Base-by-base conservation (phyloP, 2,888 invertebrate species). In the Oxytorus armatus region DNA sequence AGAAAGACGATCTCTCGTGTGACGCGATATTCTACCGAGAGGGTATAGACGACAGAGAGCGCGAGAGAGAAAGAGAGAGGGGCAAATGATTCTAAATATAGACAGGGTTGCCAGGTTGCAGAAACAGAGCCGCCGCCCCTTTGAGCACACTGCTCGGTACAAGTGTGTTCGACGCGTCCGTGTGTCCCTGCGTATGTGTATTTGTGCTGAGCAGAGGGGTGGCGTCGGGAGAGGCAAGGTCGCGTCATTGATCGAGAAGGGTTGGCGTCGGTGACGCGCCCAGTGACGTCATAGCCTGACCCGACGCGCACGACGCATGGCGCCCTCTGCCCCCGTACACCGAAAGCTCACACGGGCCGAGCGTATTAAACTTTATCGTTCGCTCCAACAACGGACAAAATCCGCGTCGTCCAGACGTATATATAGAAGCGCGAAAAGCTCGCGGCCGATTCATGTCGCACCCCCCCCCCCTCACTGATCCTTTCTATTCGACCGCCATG, bases 51-150 rank as follows among this genome's bases (percentile, higher is more conserved):
- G 82, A 72, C 86, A 78, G 81, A 72, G n/a, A n/a, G n/a, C n/a
- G n/a, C n/a, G n/a, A n/a, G n/a, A n/a, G n/a, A n/a, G n/a, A n/a
- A n/a, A n/a, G n/a, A n/a, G n/a, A n/a, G 82, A 83, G 76, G 85
- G 84, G 83, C 83, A 85, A 88, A 87, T 86, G 85, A 88, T 88
- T 90, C 90, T 91, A 91, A 91, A 91, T 91, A 90, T 91, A 91
- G 91, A 90, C 88, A 90, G 91, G 88, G 90, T 91, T 91, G 90
- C 91, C 90, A 89, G 91, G 90, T 90, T 91, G 91, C 90, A 90
- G 90, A 90, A 89, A 90, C 91, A 90, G 74, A 66, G 90, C 91
- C 91, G 89, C 90, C 90, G 91, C 91, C 91, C 91, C 90, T 91
- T 89, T 88, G 89, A 90, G 89, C 87, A 84, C 87, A 86, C 86